Base-by-base conservation (phyloP, 1,140 invertebrate genomes). In the Penaeus chinensis region DNA sequence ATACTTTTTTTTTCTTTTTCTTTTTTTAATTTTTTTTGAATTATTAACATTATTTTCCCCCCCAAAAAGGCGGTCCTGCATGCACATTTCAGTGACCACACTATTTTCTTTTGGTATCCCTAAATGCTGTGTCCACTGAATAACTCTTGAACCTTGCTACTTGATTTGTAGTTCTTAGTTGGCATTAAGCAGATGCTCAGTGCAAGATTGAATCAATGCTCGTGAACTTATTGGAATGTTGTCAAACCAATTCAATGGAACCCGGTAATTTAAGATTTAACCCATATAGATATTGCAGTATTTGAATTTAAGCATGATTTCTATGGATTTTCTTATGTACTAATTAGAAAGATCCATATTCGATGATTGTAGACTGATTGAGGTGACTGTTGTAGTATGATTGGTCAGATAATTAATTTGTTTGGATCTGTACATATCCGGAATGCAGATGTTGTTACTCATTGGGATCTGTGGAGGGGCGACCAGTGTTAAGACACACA, bases 61-160 rank as follows among this genome's bases (percentile, higher is more conserved):
- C 42, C 71, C 37, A 74, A 74, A 82, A 87, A 87, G 79, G 85
- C 85, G 85, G 85, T 87, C 85, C 85, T 82, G 85, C 85, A 87
- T 87, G 85, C 85, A 87, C 54, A 87, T 87, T 87, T 87, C 85
- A 87, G 85, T 87, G 85, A 87, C 85, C 85, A 87, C 85, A 87
- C 80, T 87, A 87, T 87, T 87, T 87, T 87, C 85, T 87, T 87
- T 87, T 87, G 85, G 80, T 87, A 87, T 87, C 80, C 85, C 85
- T 87, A 87, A 87, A 87, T 87, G 85, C 85, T 87, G 85, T 87
- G 85, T 87, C 85, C 85, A 87, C 85, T 87, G 85, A 87, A 87
- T 87, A 82, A 87, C 79, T 87, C 85, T 87, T 87, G 85, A 87
- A 87, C 85, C 85, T 82, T 87, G 85, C 85, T 87, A 87, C 74